Percentiles rank a stretch among this genome's conserved stretches.
phyloP scores from a whole-genome alignment of 2,113 vertebrate genomes.

The Triplophysa dalaica region DNA sequence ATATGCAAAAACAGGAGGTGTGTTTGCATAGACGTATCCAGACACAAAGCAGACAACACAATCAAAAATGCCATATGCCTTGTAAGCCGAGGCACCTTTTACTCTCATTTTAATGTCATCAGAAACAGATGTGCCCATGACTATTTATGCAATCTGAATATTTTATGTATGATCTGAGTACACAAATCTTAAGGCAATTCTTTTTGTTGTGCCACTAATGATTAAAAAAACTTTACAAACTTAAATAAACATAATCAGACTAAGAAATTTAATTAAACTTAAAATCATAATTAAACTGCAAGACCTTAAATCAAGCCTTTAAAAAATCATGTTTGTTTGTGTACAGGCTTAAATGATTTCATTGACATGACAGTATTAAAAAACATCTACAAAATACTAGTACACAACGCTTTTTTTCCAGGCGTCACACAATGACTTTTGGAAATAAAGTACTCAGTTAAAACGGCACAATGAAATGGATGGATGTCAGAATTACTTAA shows the following conservation, averaged over 20 bases:
- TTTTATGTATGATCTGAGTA: constrained; percentile 38
- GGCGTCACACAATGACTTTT: too few species aligned
- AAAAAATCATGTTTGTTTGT: too few species aligned
- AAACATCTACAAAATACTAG: too few species aligned
- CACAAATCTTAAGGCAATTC: constrained; percentile 11
- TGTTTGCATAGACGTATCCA: constrained; percentile 49
- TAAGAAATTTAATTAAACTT: too few species aligned
- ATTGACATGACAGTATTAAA: too few species aligned
- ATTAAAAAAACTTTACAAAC: background rate
- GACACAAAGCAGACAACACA: constrained; percentile 67
- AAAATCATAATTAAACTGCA: too few species aligned
- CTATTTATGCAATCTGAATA: constrained; percentile 49
- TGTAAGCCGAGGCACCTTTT: constrained; percentile 50
- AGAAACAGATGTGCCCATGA: constrained; percentile 44
- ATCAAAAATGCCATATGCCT: constrained; percentile 72
- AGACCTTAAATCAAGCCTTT: too few species aligned
- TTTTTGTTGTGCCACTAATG: constrained; percentile 7
- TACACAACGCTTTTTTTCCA: too few species aligned
- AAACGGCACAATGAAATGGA: too few species aligned
- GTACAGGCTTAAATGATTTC: too few species aligned
- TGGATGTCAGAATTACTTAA: too few species aligned
- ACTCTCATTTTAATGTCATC: constrained; percentile 43
- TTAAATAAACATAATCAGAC: background rate
- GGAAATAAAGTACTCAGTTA: too few species aligned
- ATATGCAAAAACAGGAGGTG: constrained; percentile 66